Percentiles rank a stretch among this genome's conserved stretches.
phyloP scores from a whole-genome alignment of 2,113 vertebrate species.

The Chlamydotis undulata region DNA sequence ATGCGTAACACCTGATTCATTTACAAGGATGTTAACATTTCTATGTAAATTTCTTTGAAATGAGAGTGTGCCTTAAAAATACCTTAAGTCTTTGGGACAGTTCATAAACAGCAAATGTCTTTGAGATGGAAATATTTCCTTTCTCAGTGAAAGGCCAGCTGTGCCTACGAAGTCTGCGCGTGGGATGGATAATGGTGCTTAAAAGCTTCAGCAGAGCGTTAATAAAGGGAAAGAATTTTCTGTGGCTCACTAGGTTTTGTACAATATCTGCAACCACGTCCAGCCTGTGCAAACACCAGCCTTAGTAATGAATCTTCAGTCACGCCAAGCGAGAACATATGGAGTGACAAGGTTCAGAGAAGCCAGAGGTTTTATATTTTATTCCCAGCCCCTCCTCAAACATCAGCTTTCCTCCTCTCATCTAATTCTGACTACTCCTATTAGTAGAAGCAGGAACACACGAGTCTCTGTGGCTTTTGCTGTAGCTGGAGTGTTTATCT shows the following conservation, averaged over 20 bases:
- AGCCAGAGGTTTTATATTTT: background rate
- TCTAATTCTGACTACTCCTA: background rate
- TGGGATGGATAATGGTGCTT: background rate
- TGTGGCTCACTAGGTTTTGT: background rate
- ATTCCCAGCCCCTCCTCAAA: background rate
- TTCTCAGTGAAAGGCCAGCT: background rate
- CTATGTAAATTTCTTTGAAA: background rate
- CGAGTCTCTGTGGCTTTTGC: accelerated
- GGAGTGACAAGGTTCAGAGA: background rate
- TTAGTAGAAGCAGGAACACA: background rate
- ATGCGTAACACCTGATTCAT: background rate
- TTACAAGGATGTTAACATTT: background rate
- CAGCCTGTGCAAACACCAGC: background rate
- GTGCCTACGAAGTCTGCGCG: background rate
- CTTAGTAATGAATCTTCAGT: background rate
- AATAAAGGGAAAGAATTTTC: background rate
- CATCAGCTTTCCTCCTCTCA: background rate
- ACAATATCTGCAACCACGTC: background rate
- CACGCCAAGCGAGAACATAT: background rate
- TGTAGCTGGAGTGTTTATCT: background rate
- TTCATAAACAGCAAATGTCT: background rate
- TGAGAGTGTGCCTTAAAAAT: background rate
- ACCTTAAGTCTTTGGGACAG: background rate
- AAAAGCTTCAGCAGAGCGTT: background rate
- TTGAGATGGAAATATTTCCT: slow-evolving; percentile 26